Percentiles rank a stretch among this genome's conserved stretches.
These are phyloP conservation scores for Pao palembangensis DNA, from an alignment of 2,113 vertebrate genomes.

Conservation along the genomic window DNA sequence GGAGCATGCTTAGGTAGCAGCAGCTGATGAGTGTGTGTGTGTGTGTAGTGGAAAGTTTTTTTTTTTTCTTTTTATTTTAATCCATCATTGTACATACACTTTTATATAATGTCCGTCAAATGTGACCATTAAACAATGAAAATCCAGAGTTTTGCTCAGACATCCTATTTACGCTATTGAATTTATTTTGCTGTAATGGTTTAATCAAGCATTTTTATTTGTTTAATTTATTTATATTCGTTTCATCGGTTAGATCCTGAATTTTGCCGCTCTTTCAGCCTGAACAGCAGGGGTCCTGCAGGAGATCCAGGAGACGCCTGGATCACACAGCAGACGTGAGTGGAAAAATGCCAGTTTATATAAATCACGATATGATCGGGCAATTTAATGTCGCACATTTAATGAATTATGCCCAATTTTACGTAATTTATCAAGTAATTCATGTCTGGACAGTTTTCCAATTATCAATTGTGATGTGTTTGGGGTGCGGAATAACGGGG, in stretches of 20 bases:
- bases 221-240: background rate
- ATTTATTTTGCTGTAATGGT: background rate
- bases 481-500: too few species aligned
- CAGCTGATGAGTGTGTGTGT: conserved; percentile 46
- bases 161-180: conserved; percentile 1
- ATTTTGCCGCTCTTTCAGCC: background rate
- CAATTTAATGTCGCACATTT: too few species aligned
- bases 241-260: background rate
- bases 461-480: too few species aligned
- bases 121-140: conserved; percentile 75
- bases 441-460: too few species aligned
- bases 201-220: background rate
- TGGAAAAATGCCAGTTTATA: too few species aligned
- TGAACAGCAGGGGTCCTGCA: too few species aligned
- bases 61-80: conserved; percentile 53
- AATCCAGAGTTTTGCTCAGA: conserved; percentile 22
- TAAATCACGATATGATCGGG: too few species aligned
- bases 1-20: conserved; percentile 61
- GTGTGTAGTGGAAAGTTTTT: conserved; percentile 28
- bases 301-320: too few species aligned
- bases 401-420: too few species aligned
- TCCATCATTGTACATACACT: conserved; percentile 70
- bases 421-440: too few species aligned
- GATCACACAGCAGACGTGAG: too few species aligned
- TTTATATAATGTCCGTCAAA: conserved; percentile 75